phyloP scores from a whole-genome alignment of 1,140 invertebrate species.

The Papilio xuthus region DNA sequence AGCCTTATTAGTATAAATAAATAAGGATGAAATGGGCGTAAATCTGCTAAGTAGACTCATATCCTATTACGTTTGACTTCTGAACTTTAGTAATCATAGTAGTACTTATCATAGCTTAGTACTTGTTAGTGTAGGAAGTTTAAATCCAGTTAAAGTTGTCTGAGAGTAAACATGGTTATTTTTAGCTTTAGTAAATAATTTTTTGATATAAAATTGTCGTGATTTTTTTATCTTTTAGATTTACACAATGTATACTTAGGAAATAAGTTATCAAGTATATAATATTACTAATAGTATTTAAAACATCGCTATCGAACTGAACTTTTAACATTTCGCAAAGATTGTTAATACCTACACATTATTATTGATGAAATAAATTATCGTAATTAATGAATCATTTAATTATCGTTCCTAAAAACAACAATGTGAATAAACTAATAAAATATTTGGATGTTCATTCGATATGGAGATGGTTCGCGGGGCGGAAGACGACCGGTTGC shows the following conservation, averaged over 20 bases:
- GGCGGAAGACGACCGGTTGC: conserved; percentile 41
- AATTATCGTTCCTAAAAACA: not conserved
- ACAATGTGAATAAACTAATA: conserved; percentile 12
- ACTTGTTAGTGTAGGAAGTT: not conserved
- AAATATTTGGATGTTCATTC: not conserved
- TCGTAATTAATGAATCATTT: not conserved
- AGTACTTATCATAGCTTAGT: not conserved
- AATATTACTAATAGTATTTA: no score
- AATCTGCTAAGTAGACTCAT: not conserved
- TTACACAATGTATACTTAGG: no score
- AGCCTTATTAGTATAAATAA: not conserved
- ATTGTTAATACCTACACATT: no score
- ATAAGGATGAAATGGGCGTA: not conserved
- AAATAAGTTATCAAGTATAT: no score
- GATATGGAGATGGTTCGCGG: conserved; percentile 15
- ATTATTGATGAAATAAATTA: not conserved
- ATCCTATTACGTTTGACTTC: not conserved
- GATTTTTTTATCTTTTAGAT: no score
- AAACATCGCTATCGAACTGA: no score
- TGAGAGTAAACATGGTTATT: not conserved
- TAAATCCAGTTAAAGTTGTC: not conserved
- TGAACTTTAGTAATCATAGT: not conserved
- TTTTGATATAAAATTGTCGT: no score
- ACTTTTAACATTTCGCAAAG: no score
- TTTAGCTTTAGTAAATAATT: not conserved